These are phyloP conservation scores for Etheostoma spectabile DNA, from an alignment of 2,113 vertebrate species.

Conservation along the genomic window DNA sequence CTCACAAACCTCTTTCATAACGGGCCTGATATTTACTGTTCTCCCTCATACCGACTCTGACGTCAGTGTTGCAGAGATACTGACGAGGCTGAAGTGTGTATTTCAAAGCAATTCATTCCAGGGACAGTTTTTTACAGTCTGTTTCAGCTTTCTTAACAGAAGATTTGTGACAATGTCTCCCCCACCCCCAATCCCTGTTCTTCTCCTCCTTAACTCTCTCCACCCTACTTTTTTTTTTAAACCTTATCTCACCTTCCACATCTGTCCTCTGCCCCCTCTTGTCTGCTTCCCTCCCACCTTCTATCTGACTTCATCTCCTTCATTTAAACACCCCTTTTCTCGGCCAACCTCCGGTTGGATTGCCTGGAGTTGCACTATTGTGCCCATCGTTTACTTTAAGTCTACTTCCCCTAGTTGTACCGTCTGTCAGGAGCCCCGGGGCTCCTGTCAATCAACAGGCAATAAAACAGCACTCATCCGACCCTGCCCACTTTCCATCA, in stretches of 20 bases:
- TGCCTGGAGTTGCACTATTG: slow-evolving; percentile 40
- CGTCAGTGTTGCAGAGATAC: slow-evolving; percentile 60
- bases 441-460: slow-evolving; percentile 59
- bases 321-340: slow-evolving; percentile 6
- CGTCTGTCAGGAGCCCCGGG: slow-evolving; percentile 55
- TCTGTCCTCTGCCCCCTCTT: slow-evolving; percentile 38
- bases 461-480: slow-evolving; percentile 56
- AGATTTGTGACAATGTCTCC: slow-evolving; percentile 52
- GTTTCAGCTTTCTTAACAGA: slow-evolving; percentile 38
- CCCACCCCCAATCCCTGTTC: neutral
- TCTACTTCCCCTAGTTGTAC: slow-evolving; percentile 47
- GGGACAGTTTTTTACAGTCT: slow-evolving; percentile 54
- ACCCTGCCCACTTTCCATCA: slow-evolving; percentile 65
- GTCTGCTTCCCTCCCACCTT: slow-evolving; percentile 20
- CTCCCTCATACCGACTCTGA: slow-evolving; percentile 59
- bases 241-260: slow-evolving; percentile 34
- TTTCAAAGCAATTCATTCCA: slow-evolving; percentile 46
- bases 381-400: slow-evolving; percentile 44
- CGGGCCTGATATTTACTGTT: slow-evolving; percentile 61
- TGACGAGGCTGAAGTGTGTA: slow-evolving; percentile 28
- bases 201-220: slow-evolving; percentile 10
- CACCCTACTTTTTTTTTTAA: slow-evolving; percentile 1
- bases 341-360: slow-evolving; percentile 28
- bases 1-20: slow-evolving; percentile 67
- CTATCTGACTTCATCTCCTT: slow-evolving; percentile 35